phyloP scores from a whole-genome alignment of 2,113 vertebrate species.

The Catharus minimus region DNA sequence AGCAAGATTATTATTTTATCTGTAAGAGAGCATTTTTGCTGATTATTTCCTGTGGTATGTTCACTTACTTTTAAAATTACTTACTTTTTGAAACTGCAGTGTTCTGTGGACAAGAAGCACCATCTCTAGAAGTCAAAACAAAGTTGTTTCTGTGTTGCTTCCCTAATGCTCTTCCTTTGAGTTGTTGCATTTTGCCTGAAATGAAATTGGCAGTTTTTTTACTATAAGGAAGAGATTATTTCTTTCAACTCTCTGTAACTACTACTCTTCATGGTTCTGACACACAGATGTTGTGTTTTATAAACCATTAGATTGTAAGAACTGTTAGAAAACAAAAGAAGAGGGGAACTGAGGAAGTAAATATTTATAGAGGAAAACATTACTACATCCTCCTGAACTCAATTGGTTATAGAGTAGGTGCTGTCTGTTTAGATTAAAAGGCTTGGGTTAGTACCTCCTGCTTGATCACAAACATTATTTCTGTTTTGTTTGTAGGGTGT shows the following conservation, averaged over 20 bases:
- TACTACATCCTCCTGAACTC: background rate
- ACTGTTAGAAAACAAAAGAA: background rate
- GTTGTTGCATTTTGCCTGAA: background rate
- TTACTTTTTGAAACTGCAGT: background rate
- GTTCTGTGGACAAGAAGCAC: background rate
- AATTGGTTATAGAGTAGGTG: background rate
- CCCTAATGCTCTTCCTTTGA: background rate
- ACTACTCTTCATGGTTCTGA: background rate
- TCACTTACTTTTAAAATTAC: background rate
- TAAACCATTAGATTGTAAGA: background rate
- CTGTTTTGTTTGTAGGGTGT: background rate
- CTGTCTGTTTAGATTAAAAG: background rate
- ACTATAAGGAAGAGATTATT: background rate
- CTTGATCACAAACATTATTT: background rate
- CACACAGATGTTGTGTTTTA: background rate
- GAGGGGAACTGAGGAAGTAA: background rate
- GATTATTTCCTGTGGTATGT: background rate
- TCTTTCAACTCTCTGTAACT: background rate
- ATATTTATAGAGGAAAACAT: background rate
- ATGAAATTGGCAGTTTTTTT: background rate
- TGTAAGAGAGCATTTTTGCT: background rate
- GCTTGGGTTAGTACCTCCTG: background rate
- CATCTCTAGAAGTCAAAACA: background rate
- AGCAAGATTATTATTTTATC: background rate
- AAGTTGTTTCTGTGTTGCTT: background rate